Conservation (phyloP, 2,888 invertebrate species). For the Dastarcus helophoroides region DNA sequence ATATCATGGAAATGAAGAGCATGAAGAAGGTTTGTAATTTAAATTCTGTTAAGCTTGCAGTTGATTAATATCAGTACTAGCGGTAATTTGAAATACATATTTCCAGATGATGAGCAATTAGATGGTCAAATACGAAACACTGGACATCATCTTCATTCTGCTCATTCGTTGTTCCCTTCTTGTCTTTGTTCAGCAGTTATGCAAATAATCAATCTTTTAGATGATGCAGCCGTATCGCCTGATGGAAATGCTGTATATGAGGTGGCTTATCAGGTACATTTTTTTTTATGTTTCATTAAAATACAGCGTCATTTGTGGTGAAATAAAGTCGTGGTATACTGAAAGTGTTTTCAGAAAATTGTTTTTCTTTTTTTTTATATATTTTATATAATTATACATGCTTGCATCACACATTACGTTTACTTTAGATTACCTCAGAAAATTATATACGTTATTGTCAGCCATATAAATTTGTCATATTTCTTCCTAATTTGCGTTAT, state of each 20-base stretch:
- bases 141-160: constrained; percentile 78
- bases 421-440: too few relatives aligned
- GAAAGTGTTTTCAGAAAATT: too few relatives aligned
- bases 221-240: constrained; percentile 89
- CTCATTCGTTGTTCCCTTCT: constrained; percentile 93
- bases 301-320: too few relatives aligned
- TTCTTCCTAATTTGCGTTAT: too few relatives aligned
- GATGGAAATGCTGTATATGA: constrained; percentile 96
- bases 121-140: constrained; percentile 57
- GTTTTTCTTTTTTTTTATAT: too few relatives aligned
- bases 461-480: too few relatives aligned
- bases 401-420: too few relatives aligned
- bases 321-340: too few relatives aligned
- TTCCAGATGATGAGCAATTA: constrained; percentile 44
- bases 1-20: constrained; percentile 77
- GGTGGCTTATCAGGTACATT: constrained; percentile 78
- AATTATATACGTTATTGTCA: too few relatives aligned
- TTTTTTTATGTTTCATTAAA: too few relatives aligned
- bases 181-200: constrained; percentile 92
- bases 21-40: constrained; percentile 57
- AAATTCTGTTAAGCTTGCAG: not conserved
- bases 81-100: not conserved
- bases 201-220: constrained; percentile 85
- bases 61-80: not conserved
- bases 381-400: too few relatives aligned